Base-by-base conservation (phyloP, 2,113 vertebrate species). In the Microtus ochrogaster region DNA sequence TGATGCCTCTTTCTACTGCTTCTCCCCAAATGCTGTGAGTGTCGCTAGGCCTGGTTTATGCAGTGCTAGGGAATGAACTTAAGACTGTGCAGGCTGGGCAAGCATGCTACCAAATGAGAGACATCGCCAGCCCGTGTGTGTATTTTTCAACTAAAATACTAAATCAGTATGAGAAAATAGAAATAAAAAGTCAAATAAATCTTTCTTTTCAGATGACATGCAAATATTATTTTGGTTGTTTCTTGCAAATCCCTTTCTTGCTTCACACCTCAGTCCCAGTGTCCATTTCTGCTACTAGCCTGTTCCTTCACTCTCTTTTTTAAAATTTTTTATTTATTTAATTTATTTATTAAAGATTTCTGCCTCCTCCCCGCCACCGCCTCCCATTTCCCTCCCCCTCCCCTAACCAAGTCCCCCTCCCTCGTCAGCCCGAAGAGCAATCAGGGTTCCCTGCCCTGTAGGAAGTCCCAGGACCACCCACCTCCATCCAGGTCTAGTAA, bases 131-230 rank as follows among this genome's bases (percentile, higher is more conserved):
- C 8, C 3, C 24, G 4, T 9, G 33, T 70, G 30, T 52, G 2
- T 88, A n/a, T 22, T 87, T 88, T 90, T 61, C 12, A 61, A 36
- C 72, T 39, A 89, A 68, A 91, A 14, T 63, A 63, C 77, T 89
- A 68, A 73, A 19, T 92, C 94, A 19, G 55, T 92, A 79, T 88
- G 55, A 30, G 52, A 79, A 92, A 89, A 44, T n/a, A 65, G 39
- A 73, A 81, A 78, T 33, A 66, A 81, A 83, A 94, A 92, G 66
- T 44, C 39, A 74, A n/a, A 58, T 4, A 47, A 89, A 39, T 77
- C 55, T 63, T 82, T 5, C 12, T 28, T 47, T 81, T 92, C 49
- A 86, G 79, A 52, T 36, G 79, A 79, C 24, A 6, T 76, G 8
- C 28, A 0, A 49, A 82, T 63, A n/a, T 55, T 28, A 47, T 47